phyloP scores from a whole-genome alignment of 1,140 invertebrate genomes.

The Apis cerana region DNA sequence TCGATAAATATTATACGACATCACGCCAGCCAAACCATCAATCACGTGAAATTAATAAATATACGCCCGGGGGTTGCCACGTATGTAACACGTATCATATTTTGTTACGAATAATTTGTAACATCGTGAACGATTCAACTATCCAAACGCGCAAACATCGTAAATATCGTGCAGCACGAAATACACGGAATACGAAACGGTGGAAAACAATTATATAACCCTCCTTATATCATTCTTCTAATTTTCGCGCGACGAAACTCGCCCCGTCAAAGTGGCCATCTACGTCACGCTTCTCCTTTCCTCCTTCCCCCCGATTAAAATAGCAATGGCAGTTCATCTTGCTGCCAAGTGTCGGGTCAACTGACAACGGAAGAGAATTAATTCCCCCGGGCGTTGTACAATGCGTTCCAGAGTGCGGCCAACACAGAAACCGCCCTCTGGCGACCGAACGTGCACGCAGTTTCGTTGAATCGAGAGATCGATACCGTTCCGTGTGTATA shows the following conservation, averaged over 20 bases:
- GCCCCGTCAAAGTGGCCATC: neutral
- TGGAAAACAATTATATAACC: too few species aligned
- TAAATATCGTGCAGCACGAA: too few species aligned
- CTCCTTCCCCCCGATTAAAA: neutral
- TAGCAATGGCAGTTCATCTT: slow-evolving; percentile 8
- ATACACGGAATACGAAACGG: too few species aligned
- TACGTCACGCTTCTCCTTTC: neutral
- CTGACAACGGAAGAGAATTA: slow-evolving; percentile 34
- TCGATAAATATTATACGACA: too few species aligned
- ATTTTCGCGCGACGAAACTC: neutral
- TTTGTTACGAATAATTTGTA: too few species aligned
- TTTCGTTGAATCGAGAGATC: slow-evolving; percentile 57
- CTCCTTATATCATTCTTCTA: neutral
- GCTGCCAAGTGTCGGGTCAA: slow-evolving; percentile 5
- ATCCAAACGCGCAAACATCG: too few species aligned
- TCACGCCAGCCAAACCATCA: too few species aligned
- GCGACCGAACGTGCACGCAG: slow-evolving; percentile 31
- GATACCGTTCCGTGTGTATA: slow-evolving; percentile 35
- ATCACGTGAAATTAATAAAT: too few species aligned
- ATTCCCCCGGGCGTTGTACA: slow-evolving; percentile 27
- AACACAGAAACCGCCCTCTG: neutral
- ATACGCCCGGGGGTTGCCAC: too few species aligned
- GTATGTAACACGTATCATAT: too few species aligned
- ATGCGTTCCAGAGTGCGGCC: neutral
- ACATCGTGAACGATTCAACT: too few species aligned